Evolutionary conservation across 2,113 vertebrate genomes (phyloP), one percentile per base, ranked within the genome.

Genomic region (Chionodraco myersi): DNA sequence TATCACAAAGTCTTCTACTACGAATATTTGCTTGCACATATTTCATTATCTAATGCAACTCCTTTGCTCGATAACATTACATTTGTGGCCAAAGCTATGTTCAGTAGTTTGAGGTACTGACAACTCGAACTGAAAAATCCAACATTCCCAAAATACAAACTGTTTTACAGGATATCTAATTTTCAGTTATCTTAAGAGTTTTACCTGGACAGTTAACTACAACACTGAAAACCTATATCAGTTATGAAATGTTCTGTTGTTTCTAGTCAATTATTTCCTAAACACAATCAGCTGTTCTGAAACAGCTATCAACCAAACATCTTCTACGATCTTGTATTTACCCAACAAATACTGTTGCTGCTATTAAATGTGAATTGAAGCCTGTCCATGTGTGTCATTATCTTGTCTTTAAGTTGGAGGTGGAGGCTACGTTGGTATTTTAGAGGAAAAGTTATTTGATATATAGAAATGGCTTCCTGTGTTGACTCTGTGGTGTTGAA

Each of bases 371-470:
- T 51, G 56, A 36, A 23, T 56, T 47, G 61, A 52, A 52, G 63
- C 45, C 7, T 34, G 12, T 67, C 53, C 36, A 12, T 67, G 73
- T 79, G 61, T 67, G 47, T 86, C 47, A 75, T 79, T 58, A 66
- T 64, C 66, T 23, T 45, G 54, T 30, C 21, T 75, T 30, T 16
- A 64, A 10, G 4, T 63, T 53, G 51, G 21, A 51, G 53, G 57
- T 6, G 26, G 56, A 61, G 54, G 51, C 18, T 64, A 34, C 64
- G 73, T 65, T 34, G 26, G 34, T 36, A 11, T 34, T 66, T 18
- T 5, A 16, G 64, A 52, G 10, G 26, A 51, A 52, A 36, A 16
- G 26, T 49, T 65, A 23, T 51, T 65, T 77, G 72, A 65, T 70
- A 68, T 57, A 57, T 16, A 23, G 54, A 74, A 74, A 36, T 73